phyloP scores from a whole-genome alignment of 2,888 invertebrate genomes.

The Blastobasis lacticolella region DNA sequence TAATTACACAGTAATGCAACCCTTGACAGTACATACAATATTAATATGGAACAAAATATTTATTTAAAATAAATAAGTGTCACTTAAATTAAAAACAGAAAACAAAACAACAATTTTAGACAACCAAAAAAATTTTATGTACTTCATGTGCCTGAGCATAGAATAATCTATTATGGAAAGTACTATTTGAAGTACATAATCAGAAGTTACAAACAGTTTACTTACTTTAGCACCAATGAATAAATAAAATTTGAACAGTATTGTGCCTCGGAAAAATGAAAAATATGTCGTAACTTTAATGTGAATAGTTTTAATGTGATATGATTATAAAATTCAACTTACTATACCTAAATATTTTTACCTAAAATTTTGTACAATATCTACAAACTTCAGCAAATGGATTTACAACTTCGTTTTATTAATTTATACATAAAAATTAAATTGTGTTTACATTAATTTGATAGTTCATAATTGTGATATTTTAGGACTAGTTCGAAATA shows the following conservation, averaged over 20 bases:
- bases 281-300: conserved; percentile 33
- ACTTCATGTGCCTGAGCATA: neutral
- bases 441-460: conserved; percentile 20
- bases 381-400: conserved; percentile 53
- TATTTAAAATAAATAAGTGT: conserved; percentile 52
- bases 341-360: conserved; percentile 54
- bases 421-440: conserved; percentile 33
- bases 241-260: too few relatives aligned
- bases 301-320: conserved; percentile 52
- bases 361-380: conserved; percentile 64
- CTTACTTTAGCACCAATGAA: conserved; percentile 11
- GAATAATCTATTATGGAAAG: conserved; percentile 2
- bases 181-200: neutral
- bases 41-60: conserved; percentile 45
- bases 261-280: conserved; percentile 17
- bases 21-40: conserved; percentile 27
- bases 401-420: conserved; percentile 36
- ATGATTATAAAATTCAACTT: conserved; percentile 71
- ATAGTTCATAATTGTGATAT: conserved; percentile 36
- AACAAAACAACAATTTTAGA: conserved; percentile 27
- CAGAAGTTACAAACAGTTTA: conserved; percentile 10
- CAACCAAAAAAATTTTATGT: conserved; percentile 9
- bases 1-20: conserved; percentile 52
- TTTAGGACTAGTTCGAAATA: conserved; percentile 69
- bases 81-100: conserved; percentile 33